Percentiles rank a stretch among this genome's conserved stretches.
These are phyloP conservation scores for Girardinichthys multiradiatus DNA, from an alignment of 2,113 vertebrate genomes.

Conservation along the genomic window DNA sequence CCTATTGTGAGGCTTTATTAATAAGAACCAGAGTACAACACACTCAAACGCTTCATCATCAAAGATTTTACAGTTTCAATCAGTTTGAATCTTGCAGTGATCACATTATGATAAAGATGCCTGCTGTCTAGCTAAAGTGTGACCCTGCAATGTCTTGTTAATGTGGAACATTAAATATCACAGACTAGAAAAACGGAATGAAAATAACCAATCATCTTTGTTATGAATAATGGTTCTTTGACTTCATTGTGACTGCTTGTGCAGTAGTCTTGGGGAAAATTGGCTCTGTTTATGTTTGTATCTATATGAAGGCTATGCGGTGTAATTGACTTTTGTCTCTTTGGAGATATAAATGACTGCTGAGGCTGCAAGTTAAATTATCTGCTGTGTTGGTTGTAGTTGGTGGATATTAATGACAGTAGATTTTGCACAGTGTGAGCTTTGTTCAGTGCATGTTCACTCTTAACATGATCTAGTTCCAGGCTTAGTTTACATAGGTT, in stretches of 20 bases:
- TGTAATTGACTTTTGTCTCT: slow-evolving; percentile 65
- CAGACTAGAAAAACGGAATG: background rate
- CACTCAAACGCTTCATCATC: slow-evolving; percentile 2
- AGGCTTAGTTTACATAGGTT: background rate
- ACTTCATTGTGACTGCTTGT: slow-evolving; percentile 6
- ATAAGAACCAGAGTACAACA: background rate
- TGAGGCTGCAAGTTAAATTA: slow-evolving; percentile 19
- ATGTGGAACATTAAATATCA: background rate
- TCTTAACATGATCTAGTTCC: background rate
- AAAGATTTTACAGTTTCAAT: slow-evolving; percentile 1
- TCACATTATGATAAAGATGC: background rate
- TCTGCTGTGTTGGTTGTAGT: slow-evolving; percentile 30
- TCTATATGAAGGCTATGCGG: slow-evolving; percentile 44
- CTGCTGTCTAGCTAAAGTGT: background rate
- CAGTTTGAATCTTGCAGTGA: background rate
- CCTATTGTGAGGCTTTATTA: background rate
- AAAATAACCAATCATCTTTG: background rate
- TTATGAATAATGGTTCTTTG: background rate
- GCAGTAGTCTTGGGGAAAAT: background rate
- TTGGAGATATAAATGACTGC: slow-evolving; percentile 63
- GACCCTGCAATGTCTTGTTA: slow-evolving; percentile 2
- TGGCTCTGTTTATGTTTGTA: background rate
- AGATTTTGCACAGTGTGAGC: background rate
- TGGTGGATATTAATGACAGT: slow-evolving; percentile 17
- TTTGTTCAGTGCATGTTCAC: background rate